phyloP scores from a whole-genome alignment of 2,888 invertebrate species.

The Rhamnusium bicolor region DNA sequence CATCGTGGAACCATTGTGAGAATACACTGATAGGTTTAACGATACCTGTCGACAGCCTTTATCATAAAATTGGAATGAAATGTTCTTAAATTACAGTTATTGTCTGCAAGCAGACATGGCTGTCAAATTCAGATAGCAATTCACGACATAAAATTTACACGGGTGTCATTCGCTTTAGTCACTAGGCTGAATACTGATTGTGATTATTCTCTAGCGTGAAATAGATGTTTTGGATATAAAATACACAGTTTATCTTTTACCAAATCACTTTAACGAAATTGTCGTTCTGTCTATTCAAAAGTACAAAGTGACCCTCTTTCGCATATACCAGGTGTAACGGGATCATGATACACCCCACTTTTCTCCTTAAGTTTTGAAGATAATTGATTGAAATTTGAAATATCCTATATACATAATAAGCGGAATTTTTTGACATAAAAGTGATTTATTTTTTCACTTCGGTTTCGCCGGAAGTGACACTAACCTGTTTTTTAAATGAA shows the following conservation, averaged over 20 bases:
- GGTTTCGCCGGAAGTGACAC: too few relatives aligned
- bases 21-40: neutral
- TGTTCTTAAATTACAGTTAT: neutral
- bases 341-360: too few relatives aligned
- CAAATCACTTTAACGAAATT: neutral
- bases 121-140: neutral
- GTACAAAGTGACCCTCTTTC: too few relatives aligned
- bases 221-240: neutral
- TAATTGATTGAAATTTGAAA: too few relatives aligned
- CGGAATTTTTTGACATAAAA: too few relatives aligned
- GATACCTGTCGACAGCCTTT: neutral
- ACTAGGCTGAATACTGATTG: neutral
- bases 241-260: neutral
- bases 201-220: neutral
- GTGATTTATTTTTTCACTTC: too few relatives aligned
- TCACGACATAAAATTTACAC: neutral
- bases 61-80: neutral
- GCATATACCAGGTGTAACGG: too few relatives aligned
- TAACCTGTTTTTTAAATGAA: too few relatives aligned
- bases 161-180: neutral
- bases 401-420: too few relatives aligned
- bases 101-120: neutral
- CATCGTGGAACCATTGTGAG: neutral
- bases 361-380: too few relatives aligned
- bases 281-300: neutral